Evolutionary conservation across 2,888 invertebrate genomes (phyloP).

Genomic region (Clunio marinus): DNA sequence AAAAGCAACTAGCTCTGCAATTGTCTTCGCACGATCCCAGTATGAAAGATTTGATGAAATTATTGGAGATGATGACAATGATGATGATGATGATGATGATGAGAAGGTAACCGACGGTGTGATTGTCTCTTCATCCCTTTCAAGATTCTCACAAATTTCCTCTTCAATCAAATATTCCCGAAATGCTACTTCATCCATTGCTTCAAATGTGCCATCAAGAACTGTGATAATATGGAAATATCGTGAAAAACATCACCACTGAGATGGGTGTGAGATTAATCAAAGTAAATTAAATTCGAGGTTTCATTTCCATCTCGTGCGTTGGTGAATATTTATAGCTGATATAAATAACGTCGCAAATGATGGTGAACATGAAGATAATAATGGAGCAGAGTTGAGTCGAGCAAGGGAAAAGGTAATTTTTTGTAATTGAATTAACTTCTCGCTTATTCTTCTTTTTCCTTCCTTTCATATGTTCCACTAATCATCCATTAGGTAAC

Average conservation of each 20-base stretch:
- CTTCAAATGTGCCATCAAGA: neutral
- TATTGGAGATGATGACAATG: neutral
- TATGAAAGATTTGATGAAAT: neutral
- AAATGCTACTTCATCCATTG: neutral
- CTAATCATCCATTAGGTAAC: neutral
- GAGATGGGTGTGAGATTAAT: neutral
- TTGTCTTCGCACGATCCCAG: neutral
- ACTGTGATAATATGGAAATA: neutral
- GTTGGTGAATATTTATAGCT: neutral
- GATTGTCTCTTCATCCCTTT: neutral
- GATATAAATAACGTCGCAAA: neutral
- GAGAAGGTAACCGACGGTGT: neutral
- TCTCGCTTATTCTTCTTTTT: neutral
- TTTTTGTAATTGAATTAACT: conserved; percentile 16
- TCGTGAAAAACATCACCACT: neutral
- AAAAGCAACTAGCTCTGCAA: neutral
- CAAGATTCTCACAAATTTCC: neutral
- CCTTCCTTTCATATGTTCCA: neutral
- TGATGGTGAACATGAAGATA: too few species aligned
- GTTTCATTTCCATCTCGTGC: neutral
- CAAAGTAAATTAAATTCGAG: neutral
- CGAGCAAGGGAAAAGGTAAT: neutral
- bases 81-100: neutral
- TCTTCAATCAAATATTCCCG: neutral
- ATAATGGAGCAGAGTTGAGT: neutral